Evolutionary conservation across 2,888 invertebrate species (phyloP).

Genomic region (Thyatira batis): DNA sequence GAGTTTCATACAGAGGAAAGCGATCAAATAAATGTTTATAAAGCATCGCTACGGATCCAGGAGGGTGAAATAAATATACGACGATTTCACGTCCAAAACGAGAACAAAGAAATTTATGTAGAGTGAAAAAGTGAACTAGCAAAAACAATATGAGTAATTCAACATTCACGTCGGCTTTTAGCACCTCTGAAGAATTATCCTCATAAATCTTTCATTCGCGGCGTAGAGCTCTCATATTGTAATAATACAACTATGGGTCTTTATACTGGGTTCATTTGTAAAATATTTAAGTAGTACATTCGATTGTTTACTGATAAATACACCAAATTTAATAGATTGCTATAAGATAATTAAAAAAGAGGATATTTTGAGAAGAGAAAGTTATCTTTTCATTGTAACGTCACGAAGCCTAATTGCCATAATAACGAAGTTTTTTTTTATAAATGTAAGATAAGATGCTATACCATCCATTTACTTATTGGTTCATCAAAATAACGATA

Average conservation of each 20-base stretch:
- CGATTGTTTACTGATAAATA: too few relatives aligned
- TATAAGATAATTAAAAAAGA: too few relatives aligned
- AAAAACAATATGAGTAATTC: slow-evolving; percentile 40
- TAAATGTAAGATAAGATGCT: too few relatives aligned
- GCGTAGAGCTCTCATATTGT: slow-evolving; percentile 6
- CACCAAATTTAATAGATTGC: too few relatives aligned
- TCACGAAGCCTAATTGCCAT: too few relatives aligned
- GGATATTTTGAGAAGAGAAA: too few relatives aligned
- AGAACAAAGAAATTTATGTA: slow-evolving; percentile 25
- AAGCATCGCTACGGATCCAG: not conserved
- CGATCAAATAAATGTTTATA: not conserved
- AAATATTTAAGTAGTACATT: too few relatives aligned
- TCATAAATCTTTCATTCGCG: slow-evolving; percentile 48
- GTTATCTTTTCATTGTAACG: too few relatives aligned
- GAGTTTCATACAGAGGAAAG: not conserved
- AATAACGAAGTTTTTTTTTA: too few relatives aligned
- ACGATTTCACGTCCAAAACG: not conserved
- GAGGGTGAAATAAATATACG: not conserved
- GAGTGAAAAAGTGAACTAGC: slow-evolving; percentile 33
- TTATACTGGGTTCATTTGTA: not conserved
- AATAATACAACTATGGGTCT: slow-evolving; percentile 1
- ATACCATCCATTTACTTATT: too few relatives aligned
- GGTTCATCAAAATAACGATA: too few relatives aligned
- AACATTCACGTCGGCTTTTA: slow-evolving; percentile 33
- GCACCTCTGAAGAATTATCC: slow-evolving; percentile 43